Conservation (phyloP, 1,140 invertebrate species). For the Pararge aegeria region DNA sequence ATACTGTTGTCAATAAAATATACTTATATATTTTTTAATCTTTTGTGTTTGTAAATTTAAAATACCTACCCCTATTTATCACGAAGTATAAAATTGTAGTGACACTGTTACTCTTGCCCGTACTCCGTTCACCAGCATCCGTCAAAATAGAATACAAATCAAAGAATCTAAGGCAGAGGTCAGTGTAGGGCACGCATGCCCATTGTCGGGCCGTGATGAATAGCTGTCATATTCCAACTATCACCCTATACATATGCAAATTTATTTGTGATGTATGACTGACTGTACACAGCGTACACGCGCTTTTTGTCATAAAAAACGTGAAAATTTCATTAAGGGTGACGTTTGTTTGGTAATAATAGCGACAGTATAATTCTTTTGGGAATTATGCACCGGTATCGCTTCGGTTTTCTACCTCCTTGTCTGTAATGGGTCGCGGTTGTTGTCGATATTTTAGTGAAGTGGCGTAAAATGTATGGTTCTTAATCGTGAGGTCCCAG, state of each 20-base stretch:
- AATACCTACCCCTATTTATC: no score
- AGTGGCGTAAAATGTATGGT: no score
- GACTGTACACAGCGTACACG: slow-evolving; percentile 12
- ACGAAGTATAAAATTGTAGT: no score
- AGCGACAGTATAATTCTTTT: background rate
- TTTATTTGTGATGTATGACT: slow-evolving; percentile 40
- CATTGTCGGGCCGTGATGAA: slow-evolving; percentile 55
- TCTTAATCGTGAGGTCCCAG: no score
- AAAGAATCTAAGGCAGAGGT: slow-evolving; percentile 43
- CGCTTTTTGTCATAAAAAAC: slow-evolving; percentile 42
- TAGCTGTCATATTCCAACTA: slow-evolving; percentile 64
- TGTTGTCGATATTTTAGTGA: no score
- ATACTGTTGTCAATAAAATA: no score
- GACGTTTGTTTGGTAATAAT: slow-evolving; percentile 22
- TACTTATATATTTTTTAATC: no score
- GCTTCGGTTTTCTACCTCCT: background rate
- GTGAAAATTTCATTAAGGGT: slow-evolving; percentile 38
- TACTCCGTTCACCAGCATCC: slow-evolving; percentile 19
- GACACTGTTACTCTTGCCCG: background rate
- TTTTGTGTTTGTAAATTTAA: no score
- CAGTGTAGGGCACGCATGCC: slow-evolving; percentile 46
- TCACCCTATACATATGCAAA: slow-evolving; percentile 57
- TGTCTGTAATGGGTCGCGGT: no score
- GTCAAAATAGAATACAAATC: slow-evolving; percentile 27
- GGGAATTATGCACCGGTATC: background rate